Percentiles rank a stretch among this genome's conserved stretches.
phyloP scores from a whole-genome alignment of 2,113 vertebrate species.

The Tragelaphus strepsiceros region DNA sequence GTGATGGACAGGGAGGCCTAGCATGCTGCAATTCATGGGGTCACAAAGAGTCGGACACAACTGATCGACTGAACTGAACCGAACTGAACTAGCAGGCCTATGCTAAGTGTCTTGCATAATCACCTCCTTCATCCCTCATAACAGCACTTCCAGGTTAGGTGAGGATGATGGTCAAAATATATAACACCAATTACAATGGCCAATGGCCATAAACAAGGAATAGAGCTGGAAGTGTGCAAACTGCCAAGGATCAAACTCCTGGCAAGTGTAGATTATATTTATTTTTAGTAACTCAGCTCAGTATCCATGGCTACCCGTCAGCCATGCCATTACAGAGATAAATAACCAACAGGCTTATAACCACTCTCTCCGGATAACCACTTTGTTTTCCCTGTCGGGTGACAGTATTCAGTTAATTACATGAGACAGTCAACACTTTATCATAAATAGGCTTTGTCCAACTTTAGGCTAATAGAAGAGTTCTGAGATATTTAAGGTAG shows the following conservation, averaged over 20 bases:
- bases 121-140: neutral
- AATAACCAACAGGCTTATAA: neutral
- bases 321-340: neutral
- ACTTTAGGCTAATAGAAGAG: neutral
- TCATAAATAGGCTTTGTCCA: neutral
- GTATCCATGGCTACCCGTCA: neutral
- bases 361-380: neutral
- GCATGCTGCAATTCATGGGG: no score
- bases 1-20: no score
- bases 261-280: neutral
- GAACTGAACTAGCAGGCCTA: neutral
- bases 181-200: neutral
- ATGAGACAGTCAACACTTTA: neutral
- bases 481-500: neutral
- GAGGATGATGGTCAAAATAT: neutral
- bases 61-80: no score
- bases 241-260: neutral
- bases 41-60: rapidly evolving
- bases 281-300: neutral
- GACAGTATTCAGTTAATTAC: neutral
- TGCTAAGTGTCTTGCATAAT: neutral
- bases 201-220: neutral
- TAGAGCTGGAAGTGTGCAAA: neutral
- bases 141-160: neutral
- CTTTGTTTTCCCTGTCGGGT: neutral